These are phyloP conservation scores for Ctenicera cuprea DNA, from an alignment of 2,888 invertebrate species.

Conservation along the genomic window DNA sequence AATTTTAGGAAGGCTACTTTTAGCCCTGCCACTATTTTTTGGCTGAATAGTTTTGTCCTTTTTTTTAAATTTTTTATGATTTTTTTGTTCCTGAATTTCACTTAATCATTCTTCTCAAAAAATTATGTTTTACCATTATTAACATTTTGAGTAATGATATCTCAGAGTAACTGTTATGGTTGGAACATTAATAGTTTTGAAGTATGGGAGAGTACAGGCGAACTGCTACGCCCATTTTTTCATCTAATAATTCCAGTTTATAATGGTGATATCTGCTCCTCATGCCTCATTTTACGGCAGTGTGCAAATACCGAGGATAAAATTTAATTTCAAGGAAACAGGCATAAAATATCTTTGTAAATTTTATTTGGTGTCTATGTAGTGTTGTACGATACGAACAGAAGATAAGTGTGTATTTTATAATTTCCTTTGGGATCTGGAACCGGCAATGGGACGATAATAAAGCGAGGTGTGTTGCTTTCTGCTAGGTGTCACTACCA, in stretches of 20 bases:
- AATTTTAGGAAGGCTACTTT: too few species aligned
- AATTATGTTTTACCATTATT: too few species aligned
- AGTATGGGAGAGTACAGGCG: too few species aligned
- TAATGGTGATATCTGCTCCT: constrained; percentile 8
- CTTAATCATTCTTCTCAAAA: too few species aligned
- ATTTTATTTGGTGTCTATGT: constrained; percentile 64
- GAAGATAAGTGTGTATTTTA: constrained; percentile 67
- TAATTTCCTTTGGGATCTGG: constrained; percentile 71
- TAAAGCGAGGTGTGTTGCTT: constrained; percentile 55
- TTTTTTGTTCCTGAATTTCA: too few species aligned
- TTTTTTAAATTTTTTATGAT: too few species aligned
- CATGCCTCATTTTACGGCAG: constrained; percentile 25
- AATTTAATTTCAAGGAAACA: constrained; percentile 68
- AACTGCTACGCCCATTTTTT: too few species aligned
- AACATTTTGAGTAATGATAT: too few species aligned
- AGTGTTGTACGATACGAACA: constrained; percentile 57
- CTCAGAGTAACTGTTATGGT: too few species aligned
- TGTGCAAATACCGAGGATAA: constrained; percentile 56
- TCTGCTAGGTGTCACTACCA: constrained; percentile 60
- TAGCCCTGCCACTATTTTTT: too few species aligned
- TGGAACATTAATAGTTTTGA: too few species aligned
- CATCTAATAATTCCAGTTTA: neutral
- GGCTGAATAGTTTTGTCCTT: too few species aligned
- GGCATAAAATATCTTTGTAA: constrained; percentile 66
- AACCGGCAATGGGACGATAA: constrained; percentile 58